phyloP scores from a whole-genome alignment of 2,797 vertebrate species.

The Pangasius sanitwongsei region DNA sequence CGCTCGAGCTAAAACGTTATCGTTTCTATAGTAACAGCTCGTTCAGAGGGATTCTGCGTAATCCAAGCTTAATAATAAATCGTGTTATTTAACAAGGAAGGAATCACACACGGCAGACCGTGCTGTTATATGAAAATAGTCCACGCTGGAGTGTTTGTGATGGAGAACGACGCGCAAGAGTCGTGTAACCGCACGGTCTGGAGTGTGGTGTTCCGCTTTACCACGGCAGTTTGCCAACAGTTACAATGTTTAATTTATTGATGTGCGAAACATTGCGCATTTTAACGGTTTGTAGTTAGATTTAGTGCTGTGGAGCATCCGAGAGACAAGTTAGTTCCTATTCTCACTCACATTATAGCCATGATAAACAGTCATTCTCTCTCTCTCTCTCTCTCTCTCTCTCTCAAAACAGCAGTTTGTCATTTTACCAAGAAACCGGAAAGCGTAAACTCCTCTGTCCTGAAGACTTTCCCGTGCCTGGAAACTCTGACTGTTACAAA shows the following conservation, averaged over 20 bases:
- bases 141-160: background rate
- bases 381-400: too few species aligned
- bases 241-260: too few species aligned
- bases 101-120: background rate
- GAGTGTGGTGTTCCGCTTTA: background rate
- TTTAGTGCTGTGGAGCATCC: too few species aligned
- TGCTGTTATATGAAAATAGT: background rate
- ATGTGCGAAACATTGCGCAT: background rate
- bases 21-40: background rate
- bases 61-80: too few species aligned
- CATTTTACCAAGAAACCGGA: background rate
- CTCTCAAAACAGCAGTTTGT: background rate
- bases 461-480: background rate
- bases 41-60: too few species aligned
- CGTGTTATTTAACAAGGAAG: background rate
- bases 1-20: background rate
- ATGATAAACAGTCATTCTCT: background rate
- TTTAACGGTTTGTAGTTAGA: background rate
- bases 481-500: background rate
- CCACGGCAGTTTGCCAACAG: fast-evolving
- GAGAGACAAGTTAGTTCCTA: background rate
- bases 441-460: background rate
- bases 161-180: too few species aligned
- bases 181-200: too few species aligned
- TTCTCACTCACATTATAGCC: background rate